These are phyloP conservation scores for Carposina sasakii DNA, from an alignment of 1,140 invertebrate species.

Conservation along the genomic window DNA sequence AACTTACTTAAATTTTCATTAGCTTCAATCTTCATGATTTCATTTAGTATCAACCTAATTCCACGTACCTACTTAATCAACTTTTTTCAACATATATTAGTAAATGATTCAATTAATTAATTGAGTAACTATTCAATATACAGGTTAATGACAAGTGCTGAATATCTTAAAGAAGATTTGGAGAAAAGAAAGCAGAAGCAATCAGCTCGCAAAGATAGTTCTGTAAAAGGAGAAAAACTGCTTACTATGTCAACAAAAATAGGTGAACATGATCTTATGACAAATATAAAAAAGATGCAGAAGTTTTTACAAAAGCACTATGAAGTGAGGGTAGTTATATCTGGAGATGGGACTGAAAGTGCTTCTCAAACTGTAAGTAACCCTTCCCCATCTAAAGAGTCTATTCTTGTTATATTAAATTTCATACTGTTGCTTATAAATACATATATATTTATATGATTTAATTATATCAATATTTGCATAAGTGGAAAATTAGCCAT, in stretches of 20 bases:
- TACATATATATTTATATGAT: slow-evolving; percentile 55
- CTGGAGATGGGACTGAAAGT: slow-evolving; percentile 62
- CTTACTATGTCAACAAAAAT: slow-evolving; percentile 76
- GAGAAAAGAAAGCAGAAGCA: slow-evolving; percentile 57
- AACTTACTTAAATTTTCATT: no score
- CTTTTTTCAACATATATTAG: no score
- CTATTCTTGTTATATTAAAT: no score
- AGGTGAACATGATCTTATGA: slow-evolving; percentile 76
- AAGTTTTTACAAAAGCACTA: slow-evolving; percentile 77
- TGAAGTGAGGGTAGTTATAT: slow-evolving; percentile 75
- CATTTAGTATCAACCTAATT: no score
- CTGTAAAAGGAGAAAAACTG: slow-evolving; percentile 74
- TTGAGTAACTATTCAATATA: no score
- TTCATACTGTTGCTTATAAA: slow-evolving; percentile 48
- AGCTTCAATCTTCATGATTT: no score
- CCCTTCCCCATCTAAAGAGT: no score
- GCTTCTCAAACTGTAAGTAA: no score
- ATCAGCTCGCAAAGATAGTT: slow-evolving; percentile 38
- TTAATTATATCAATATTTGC: no score
- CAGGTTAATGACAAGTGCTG: slow-evolving; percentile 61
- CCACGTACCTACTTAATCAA: no score
- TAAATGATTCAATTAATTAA: no score
- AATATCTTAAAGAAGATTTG: slow-evolving; percentile 64
- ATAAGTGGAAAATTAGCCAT: no score
- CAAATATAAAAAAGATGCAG: slow-evolving; percentile 74